Evolutionary conservation across 2,797 vertebrate species (phyloP).

Genomic region (Alosa sapidissima): DNA sequence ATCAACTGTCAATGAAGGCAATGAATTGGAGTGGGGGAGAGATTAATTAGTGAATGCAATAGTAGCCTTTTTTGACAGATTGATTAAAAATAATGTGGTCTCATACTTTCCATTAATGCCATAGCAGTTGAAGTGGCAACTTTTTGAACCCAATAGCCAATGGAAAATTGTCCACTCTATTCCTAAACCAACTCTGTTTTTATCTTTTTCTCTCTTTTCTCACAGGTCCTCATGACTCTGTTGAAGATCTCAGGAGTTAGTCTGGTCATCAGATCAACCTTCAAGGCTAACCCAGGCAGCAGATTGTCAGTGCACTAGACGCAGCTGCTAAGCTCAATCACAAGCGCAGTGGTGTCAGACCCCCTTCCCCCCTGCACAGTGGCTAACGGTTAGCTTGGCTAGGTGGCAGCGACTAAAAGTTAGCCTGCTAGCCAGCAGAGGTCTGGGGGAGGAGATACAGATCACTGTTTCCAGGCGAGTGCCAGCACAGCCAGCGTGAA

Average conservation of each 20-base stretch:
- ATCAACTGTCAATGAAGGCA: too few relatives aligned
- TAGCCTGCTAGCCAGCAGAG: not conserved
- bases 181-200: not conserved
- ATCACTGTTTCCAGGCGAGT: constrained; percentile 38
- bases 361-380: not conserved
- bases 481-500: constrained; percentile 59
- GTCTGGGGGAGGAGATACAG: not conserved
- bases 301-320: constrained; percentile 1
- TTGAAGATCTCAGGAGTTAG: not conserved
- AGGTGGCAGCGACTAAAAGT: not conserved
- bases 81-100: not conserved
- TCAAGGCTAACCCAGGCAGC: not conserved
- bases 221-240: not conserved
- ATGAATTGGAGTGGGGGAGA: not conserved
- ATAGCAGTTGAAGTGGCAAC: not conserved
- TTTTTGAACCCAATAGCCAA: not conserved
- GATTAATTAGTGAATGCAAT: not conserved
- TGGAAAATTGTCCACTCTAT: not conserved
- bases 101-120: not conserved
- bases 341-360: not conserved
- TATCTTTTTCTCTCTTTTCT: not conserved
- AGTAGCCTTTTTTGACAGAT: not conserved
- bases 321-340: not conserved
- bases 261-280: not conserved
- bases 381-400: constrained; percentile 5